Base-by-base conservation (phyloP, 1,140 invertebrate genomes). In the Lepidotrigona ventralis region DNA sequence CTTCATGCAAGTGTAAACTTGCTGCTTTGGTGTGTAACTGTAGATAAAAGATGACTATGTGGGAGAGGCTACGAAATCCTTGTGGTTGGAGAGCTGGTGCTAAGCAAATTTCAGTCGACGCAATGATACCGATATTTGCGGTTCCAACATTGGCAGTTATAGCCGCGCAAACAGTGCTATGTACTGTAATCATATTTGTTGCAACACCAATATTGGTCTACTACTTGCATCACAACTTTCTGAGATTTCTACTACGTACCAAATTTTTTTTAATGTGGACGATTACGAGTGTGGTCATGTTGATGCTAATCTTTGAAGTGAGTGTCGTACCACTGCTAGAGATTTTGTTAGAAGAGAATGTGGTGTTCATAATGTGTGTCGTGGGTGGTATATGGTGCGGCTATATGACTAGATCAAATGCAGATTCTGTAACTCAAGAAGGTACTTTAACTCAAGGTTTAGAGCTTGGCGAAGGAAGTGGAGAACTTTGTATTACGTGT, bases 181-280 rank as follows among this genome's bases (percentile, higher is more conserved):
- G 95, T 54, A 97, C 96, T 9, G 89, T 95, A 23, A 85, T 95
- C 54, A 93, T 96, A 21, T 96, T 97, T 91, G 87, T 95, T 9
- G 91, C 95, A n/a, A 95, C 96, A 39, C 95, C 94, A 23, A 93
- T 96, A 74, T 92, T 95, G 64, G 93, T 96, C n/a, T 95, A 95
- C 72, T 96, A 96, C 84, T 90, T 96, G n/a, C 92, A 95, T 79
- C 94, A 95, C 58, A 95, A 95, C 88, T 96, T 95, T 71, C 92
- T 94, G 64, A 95, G 95, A 89, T 95, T 95, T 90, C 93, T 95
- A 91, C 94, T 93, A 63, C 94, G 95, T 60, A 96, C 96, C 26
- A 95, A 96, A 86, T 97, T 97, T 91, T 97, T 96, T 91, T 93
- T 95, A 82, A 94, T 95, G 64, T 97, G 96, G 96, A 95, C 95